Evolutionary conservation across 2,888 invertebrate genomes (phyloP), one percentile per base, ranked within the genome.

Genomic region (Ommatoiulus sabulosus): DNA sequence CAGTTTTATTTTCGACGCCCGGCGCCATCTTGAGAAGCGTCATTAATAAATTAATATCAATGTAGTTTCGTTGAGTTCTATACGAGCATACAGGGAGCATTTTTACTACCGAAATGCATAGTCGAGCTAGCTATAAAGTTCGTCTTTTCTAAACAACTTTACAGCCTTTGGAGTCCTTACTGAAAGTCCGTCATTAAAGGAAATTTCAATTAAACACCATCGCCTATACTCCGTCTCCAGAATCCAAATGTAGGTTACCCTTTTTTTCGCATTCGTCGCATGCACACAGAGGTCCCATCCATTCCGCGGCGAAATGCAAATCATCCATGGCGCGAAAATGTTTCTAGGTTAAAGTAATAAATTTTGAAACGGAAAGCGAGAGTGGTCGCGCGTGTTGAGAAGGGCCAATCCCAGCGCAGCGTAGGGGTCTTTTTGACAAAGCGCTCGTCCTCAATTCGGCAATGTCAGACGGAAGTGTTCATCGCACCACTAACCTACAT

Each of bases 391-490:
- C 12, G 63, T 63, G 63, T 63, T 63, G 63, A 63, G 63, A 24
- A 72, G 72, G 72, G 10, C 72, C 72, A 72, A 72, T 72, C 72
- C 72, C 24, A 24, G 72, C 20, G 24, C 20, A 72, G 72, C 72
- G 24, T 24, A 63, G n/a, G 72, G 72, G 72, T 24, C 72, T 72
- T 35, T 72, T 72, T 72, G 72, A 72, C 72, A 72, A 72, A 72
- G 72, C n/a, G 24, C 72, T 72, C 72, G 72, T 24, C 72, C 72
- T 72, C 72, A 72, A 72, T 72, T 72, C 72, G 72, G 6, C 72
- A 72, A 72, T 72, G 72, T 72, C 72, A 72, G 72, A 72, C 72
- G 72, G 72, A 72, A 72, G 72, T 72, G 72, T 72, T 72, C 72
- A 72, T 72, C 10, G 72, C 72, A 72, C 72, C 24, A 72, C 72